Evolutionary conservation across 2,888 invertebrate species (phyloP), one percentile per base, ranked within the genome.

Genomic region (Amaurobius ferox): DNA sequence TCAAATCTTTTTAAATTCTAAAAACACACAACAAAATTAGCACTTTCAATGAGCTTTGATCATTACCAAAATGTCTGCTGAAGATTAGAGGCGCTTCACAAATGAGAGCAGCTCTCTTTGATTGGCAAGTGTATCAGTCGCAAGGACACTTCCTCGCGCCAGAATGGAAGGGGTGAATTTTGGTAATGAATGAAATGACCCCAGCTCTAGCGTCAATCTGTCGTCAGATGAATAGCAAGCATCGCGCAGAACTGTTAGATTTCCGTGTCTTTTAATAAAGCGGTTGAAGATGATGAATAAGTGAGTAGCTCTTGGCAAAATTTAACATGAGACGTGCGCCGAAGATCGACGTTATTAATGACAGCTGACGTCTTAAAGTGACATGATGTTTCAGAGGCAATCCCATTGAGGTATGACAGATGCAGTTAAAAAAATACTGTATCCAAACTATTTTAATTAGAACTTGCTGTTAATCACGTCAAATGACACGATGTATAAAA

Each of bases 111-210:
- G 32, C 26, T 6, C 0, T 32, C n/a, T 30, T 61, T 80, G 80
- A 80, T 80, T 80, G 80, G 66, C 80, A 80, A 74, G 40, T 80
- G 23, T 73, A 80, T 74, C 80, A 68, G 26, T 30, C 55, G 74
- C 80, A 80, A 80, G 80, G 80, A 80, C 67, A 61, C 74, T 80
- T 80, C 73, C 80, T 73, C 61, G 9, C 70, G 13, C 0, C 5
- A 40, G 23, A 29, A 64, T 11, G 48, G 2, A 68, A 40, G 13
- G 23, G 40, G 40, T 32, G 1, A 26, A 9, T 28, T 16, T 39
- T 23, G 68, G 13, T 23, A 40, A 39, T 68, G 68, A 68, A 68
- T 68, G 11, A 23, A 26, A n/a, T 68, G 68, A 39, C 68, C 68
- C 40, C 68, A 68, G 68, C 23, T 39, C 32, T 30, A 19, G 32